Base-by-base conservation (phyloP, 2,113 vertebrate species). In the Andinoacara biseriatus region DNA sequence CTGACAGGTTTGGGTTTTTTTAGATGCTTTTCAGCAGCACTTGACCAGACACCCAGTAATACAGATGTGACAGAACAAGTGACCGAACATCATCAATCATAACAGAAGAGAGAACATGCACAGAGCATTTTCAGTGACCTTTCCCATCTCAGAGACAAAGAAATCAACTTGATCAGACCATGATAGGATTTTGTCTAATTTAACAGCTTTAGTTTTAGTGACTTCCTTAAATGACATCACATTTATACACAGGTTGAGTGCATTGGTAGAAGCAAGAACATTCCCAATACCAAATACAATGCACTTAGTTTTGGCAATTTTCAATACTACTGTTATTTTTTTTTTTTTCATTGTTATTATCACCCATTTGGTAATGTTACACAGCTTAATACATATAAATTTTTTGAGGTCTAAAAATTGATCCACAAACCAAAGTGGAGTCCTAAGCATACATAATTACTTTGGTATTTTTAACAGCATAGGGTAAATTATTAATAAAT, bases 291-390 rank as follows among this genome's bases (percentile, higher is more conserved):
- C 17, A 13, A 20, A 52, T 8, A 20, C 49, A 69, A 24, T 49
- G 9, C 63, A 7, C 11, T 69, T 2, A 0, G 1, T 20, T 0
- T 49, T 0, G 29, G 29, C 49, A 2, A 20, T 29, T 18, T 69
- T 52, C 5, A 5, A 17, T 15, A 17, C 15, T 10, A 49, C 5
- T 49, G 5, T 17, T 3, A 0, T 46, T 14, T 14, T 46, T 46
- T 46, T n/a, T 26, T 26, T 26, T 15, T 46, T 35, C 35, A 35
- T 9, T 35, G 8, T 35, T 6, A 35, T 35, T 35, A 35, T 35
- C 40, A 11, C 24, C 5, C 17, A 69, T 69, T 69, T 0, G 2
- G 65, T 29, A 29, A 29, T 69, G 15, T 40, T 40, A 40, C 4
- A 40, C 38, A 40, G 10, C 38, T 40, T 11, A 40, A 40, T 40